Conservation (phyloP, 2,113 vertebrate species). For the Dromaius novaehollandiae region DNA sequence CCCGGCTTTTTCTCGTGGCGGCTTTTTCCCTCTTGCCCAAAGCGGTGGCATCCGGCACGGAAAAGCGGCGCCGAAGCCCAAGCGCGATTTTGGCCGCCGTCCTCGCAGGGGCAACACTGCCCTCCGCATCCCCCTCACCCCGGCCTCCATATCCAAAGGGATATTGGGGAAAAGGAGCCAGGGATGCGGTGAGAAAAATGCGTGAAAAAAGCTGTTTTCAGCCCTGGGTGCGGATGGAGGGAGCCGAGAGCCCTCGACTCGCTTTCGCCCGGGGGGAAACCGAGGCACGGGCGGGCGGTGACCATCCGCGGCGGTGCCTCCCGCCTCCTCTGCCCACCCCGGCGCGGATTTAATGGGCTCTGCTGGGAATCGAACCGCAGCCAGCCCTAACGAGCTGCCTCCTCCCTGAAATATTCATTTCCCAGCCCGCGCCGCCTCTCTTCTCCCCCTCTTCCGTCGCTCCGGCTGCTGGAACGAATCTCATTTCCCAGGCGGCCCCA, state of each 20-base stretch:
- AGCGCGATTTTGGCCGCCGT: too few species aligned
- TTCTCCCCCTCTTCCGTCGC: not conserved
- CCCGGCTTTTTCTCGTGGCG: too few species aligned
- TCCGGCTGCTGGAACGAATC: not conserved
- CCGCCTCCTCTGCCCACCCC: not conserved
- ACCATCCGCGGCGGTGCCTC: not conserved
- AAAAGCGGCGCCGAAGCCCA: not conserved
- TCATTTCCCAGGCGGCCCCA: too few species aligned
- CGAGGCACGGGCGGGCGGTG: not conserved
- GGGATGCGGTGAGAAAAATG: too few species aligned
- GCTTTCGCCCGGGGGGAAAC: not conserved
- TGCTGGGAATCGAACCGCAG: not conserved
- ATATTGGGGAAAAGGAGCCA: too few species aligned
- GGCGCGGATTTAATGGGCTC: not conserved
- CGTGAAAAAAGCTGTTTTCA: too few species aligned
- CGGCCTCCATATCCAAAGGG: too few species aligned
- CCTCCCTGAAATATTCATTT: slow-evolving; percentile 30
- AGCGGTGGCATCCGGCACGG: not conserved
- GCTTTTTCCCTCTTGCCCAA: not conserved
- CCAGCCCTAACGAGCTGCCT: not conserved
- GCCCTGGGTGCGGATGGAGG: too few species aligned
- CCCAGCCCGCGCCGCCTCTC: not conserved
- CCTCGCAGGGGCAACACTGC: too few species aligned
- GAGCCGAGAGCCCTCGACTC: rapidly evolving
- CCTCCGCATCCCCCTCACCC: too few species aligned